These are phyloP conservation scores for Brachycybe producta DNA, from an alignment of 2,888 invertebrate species.

Conservation along the genomic window DNA sequence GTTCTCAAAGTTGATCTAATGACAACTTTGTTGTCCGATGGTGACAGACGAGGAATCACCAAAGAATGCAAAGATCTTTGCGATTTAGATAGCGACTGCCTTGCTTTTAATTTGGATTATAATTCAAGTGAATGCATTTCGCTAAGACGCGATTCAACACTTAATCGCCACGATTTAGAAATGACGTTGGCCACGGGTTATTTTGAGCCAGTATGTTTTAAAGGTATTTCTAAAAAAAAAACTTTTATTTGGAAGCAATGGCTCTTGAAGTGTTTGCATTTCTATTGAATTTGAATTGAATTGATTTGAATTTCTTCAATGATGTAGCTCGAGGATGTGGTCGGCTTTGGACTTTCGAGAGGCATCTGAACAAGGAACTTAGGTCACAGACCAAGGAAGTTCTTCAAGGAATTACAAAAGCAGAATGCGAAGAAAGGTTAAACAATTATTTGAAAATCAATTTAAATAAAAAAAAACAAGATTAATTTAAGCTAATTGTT, in stretches of 20 bases:
- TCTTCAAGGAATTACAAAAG: conserved; percentile 25
- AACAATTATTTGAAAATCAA: neutral
- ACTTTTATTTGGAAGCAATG: neutral
- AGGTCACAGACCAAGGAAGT: conserved; percentile 33
- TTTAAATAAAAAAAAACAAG: neutral
- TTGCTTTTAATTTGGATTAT: conserved; percentile 36
- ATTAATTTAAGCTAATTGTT: neutral
- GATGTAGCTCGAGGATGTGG: conserved; percentile 32
- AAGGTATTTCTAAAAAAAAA: conserved; percentile 25
- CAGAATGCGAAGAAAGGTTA: conserved; percentile 15
- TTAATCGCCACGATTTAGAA: conserved; percentile 29
- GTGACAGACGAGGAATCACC: conserved; percentile 32
- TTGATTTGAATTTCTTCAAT: conserved; percentile 2
- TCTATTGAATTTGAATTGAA: conserved; percentile 2
- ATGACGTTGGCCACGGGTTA: conserved; percentile 31
- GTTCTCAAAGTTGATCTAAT: conserved; percentile 25
- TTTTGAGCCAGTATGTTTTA: conserved; percentile 33
- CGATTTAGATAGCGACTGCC: conserved; percentile 32
- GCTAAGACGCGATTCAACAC: conserved; percentile 29
- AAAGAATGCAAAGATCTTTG: conserved; percentile 34
- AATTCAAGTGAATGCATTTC: conserved; percentile 33
- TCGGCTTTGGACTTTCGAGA: conserved; percentile 38
- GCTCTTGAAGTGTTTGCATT: neutral
- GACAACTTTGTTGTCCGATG: conserved; percentile 4
- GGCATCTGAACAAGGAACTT: conserved; percentile 38